Base-by-base conservation (phyloP, 2,888 invertebrate genomes). In the Serripes groenlandicus region DNA sequence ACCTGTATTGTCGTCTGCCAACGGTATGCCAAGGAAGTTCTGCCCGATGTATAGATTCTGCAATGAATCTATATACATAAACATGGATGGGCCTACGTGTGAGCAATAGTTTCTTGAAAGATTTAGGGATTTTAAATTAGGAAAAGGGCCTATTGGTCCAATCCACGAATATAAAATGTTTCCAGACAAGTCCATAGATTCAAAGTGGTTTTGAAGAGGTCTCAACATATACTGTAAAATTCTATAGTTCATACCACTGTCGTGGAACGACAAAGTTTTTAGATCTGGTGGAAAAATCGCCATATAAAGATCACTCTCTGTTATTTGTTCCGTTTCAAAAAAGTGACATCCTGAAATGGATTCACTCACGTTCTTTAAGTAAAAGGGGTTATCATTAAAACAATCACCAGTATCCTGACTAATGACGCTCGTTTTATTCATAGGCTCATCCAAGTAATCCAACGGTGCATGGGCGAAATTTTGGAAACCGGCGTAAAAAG, bases 71-170 rank as follows among this genome's bases (percentile, higher is more conserved):
- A 30, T 11, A 5, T 30, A 30, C 7, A 7, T 26, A 28, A 60
- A 60, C 18, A 60, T 30, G 21, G 3, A 1, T 1, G 15, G 28
- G 4, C 54, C 35, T 21, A 74, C 70, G 0, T 60, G 4, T 11
- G 69, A 34, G 26, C 74, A 74, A 54, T 74, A 79, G 54, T 69
- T 69, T 18, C 49, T 35, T 30, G 79, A 79, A 4, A 79, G n/a
- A 30, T 75, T 64, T 3, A 74, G 15, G 35, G 58, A 23, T 30
- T 54, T 70, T 11, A 75, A 15, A 11, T 37, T 52, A 7, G 70
- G 79, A 35, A 75, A 52, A n/a, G 42, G 69, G 21, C 68, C 73
- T 30, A 70, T n/a, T 28, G 73, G 74, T 28, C 79, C 79, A 32
- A 3, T 35, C 74, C 28, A 75, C 15, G 34, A 18, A 35, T 62